phyloP scores from a whole-genome alignment of 2,797 vertebrate species.

The Tragopan temminckii region DNA sequence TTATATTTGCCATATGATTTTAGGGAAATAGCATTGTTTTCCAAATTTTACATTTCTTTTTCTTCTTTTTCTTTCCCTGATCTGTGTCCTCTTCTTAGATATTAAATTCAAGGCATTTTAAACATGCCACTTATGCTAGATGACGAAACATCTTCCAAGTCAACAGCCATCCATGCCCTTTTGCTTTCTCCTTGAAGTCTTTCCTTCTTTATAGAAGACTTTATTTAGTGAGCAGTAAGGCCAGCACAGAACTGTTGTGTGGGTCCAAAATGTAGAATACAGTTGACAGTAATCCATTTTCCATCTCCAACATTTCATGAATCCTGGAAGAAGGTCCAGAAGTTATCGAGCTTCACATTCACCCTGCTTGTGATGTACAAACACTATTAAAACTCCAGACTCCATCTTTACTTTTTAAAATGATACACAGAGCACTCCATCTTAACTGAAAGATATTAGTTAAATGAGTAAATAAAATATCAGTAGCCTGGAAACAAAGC shows the following conservation, averaged over 20 bases:
- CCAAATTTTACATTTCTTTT: neutral
- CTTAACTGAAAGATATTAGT: neutral
- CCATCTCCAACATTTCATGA: neutral
- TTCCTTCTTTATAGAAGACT: neutral
- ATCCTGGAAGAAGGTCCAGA: constrained; percentile 35
- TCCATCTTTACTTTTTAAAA: neutral
- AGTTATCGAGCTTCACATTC: neutral
- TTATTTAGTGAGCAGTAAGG: neutral
- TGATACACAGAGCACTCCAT: neutral
- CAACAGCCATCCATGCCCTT: neutral
- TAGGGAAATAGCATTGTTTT: neutral
- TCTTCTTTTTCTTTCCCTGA: neutral
- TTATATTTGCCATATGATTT: neutral
- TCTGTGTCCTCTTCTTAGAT: neutral
- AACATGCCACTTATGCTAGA: neutral
- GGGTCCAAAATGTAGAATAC: neutral
- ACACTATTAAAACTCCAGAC: neutral
- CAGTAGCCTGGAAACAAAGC: neutral
- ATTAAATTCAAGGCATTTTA: neutral
- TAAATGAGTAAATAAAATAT: neutral
- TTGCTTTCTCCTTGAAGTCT: neutral
- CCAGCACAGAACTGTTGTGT: neutral
- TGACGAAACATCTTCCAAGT: neutral
- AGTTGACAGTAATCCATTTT: constrained; percentile 5
- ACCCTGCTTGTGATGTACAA: neutral